Percentiles rank a stretch among this genome's conserved stretches.
phyloP scores from a whole-genome alignment of 2,797 vertebrate species.

The Sparidentex hasta region DNA sequence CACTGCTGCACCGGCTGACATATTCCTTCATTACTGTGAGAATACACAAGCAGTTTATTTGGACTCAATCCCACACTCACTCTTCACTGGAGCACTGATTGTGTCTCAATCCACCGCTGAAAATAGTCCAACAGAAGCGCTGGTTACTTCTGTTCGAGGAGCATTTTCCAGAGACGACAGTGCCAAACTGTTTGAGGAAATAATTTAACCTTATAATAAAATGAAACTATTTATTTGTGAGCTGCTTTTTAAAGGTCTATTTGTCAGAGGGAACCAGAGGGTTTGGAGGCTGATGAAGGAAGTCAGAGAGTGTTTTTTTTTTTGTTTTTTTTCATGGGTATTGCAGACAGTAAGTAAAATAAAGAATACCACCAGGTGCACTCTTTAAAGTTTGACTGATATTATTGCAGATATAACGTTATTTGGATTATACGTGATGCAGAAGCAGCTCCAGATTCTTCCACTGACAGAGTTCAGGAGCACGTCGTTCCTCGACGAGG shows the following conservation, averaged over 20 bases:
- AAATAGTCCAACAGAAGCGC: not conserved
- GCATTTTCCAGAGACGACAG: not conserved
- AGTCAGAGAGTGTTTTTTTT: not conserved
- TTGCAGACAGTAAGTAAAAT: not conserved
- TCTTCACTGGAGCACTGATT: not conserved
- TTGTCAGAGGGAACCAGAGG: not conserved
- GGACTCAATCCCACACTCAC: not conserved
- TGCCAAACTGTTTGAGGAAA: not conserved
- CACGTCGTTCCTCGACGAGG: slow-evolving; percentile 20
- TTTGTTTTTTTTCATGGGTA: too few relatives aligned
- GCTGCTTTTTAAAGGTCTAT: not conserved
- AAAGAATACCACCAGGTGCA: not conserved
- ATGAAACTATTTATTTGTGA: not conserved
- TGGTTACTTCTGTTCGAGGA: not conserved
- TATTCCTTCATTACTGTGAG: not conserved
- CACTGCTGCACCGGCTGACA: not conserved
- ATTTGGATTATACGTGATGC: not conserved
- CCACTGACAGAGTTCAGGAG: slow-evolving; percentile 10
- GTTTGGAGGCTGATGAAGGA: not conserved
- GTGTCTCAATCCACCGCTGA: not conserved
- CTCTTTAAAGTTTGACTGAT: not conserved
- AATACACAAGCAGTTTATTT: not conserved
- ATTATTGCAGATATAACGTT: not conserved
- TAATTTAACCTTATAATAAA: not conserved
- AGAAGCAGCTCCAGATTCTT: slow-evolving; percentile 5